Evolutionary conservation across 1,140 invertebrate species (phyloP), one percentile per base, ranked within the genome.

Genomic region (Apis laboriosa): DNA sequence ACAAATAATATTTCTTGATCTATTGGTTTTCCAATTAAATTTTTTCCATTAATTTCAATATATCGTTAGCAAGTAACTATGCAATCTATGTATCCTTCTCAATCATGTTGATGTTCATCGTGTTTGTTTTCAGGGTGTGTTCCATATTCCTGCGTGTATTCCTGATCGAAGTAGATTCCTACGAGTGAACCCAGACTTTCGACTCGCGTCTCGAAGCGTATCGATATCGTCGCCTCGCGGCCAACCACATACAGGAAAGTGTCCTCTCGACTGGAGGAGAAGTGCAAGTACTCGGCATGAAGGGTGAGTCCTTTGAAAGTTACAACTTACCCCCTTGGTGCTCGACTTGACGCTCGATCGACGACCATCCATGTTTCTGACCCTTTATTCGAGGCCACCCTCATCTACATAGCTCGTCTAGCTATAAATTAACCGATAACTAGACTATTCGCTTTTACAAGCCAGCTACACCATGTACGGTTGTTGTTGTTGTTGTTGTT

Each of bases 221-320:
- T 81, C 79, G 72, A 76, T 67, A 81, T 43, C 77, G 34, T 70
- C 51, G 60, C 49, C 24, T 28, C 51, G 28, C 51, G 17, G 60
- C 66, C 28, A 78, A 74, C 28, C 73, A 61, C 68, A 28, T 64
- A 77, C 80, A 68, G 55, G 53, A 80, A 58, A 76, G 79, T 67
- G 79, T 81, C 63, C 63, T 76, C 79, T 81, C 72, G 79, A 81
- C 60, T 34, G 34, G 51, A 60, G 79, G 79, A 81, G 79, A 43
- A 67, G 79, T 15, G 79, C 79, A 81, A 81, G 79, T 76, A 76
- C 79, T 81, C 79, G 79, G 79, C 72, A 81, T 81, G 79, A 81
- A 81, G 79, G 79, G 79, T 81, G 72, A 81, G 79, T 81, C 79
- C 79, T 81, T 81, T 80, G 17, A 68, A 74, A 64, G 21, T 80